Evolutionary conservation across 2,888 invertebrate species (phyloP).

Genomic region (Sarcophaga subvicina): DNA sequence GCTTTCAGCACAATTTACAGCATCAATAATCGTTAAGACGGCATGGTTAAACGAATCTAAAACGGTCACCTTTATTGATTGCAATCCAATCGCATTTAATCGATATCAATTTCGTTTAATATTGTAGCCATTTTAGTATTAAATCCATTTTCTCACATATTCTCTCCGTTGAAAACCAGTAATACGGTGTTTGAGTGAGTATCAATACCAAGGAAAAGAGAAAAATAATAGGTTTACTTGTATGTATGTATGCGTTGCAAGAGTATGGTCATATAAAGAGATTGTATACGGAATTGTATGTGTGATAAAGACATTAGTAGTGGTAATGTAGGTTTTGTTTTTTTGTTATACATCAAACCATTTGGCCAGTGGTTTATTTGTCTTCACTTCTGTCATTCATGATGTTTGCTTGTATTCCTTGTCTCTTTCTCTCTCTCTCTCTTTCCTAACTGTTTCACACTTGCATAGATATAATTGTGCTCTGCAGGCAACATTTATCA

Average conservation of each 20-base stretch:
- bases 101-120: not conserved
- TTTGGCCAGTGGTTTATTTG: slow-evolving; percentile 49
- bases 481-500: slow-evolving; percentile 54
- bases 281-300: not conserved
- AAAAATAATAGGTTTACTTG: not conserved
- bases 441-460: not conserved
- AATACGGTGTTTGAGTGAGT: not conserved
- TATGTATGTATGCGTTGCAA: not conserved
- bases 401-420: slow-evolving; percentile 27
- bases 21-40: not conserved
- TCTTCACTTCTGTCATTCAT: slow-evolving; percentile 44
- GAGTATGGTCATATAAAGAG: not conserved
- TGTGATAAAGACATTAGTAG: not conserved
- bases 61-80: not conserved
- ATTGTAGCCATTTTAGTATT: slow-evolving; percentile 19
- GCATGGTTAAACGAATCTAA: not conserved
- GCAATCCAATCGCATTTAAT: not conserved
- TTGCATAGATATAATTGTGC: not conserved
- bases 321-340: not conserved
- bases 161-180: not conserved
- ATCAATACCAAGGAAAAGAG: not conserved
- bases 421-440: too few species aligned
- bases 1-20: not conserved
- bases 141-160: not conserved
- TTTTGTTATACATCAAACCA: not conserved